phyloP scores from a whole-genome alignment of 2,797 vertebrate species.

The Melanotaenia pygmaea region DNA sequence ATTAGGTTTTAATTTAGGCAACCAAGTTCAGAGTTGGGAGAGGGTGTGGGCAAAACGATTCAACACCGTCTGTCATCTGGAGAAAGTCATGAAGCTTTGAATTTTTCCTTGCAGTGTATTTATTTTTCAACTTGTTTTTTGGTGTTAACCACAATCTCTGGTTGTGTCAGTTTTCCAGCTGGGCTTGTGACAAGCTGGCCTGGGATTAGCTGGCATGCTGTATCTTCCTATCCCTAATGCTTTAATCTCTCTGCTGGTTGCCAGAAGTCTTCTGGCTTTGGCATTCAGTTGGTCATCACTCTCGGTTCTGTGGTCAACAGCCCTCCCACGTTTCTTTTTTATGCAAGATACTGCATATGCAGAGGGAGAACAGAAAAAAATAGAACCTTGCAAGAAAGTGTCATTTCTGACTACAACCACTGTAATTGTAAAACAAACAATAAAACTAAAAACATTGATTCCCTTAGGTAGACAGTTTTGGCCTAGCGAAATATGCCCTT shows the following conservation, averaged over 20 bases:
- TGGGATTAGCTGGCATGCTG: constrained; percentile 78
- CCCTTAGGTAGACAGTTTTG: background rate
- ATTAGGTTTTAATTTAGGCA: constrained; percentile 25
- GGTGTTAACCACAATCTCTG: constrained; percentile 43
- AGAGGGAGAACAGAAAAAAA: constrained; percentile 3
- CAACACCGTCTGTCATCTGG: background rate
- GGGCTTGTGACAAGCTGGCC: constrained; percentile 62
- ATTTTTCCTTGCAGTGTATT: constrained; percentile 1
- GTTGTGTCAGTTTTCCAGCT: constrained; percentile 72
- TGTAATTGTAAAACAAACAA: background rate
- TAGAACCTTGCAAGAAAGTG: background rate
- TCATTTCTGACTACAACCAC: background rate
- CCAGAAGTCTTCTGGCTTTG: constrained; percentile 61
- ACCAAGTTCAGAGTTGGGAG: constrained; percentile 7
- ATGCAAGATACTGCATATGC: background rate
- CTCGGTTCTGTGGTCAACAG: constrained; percentile 20
- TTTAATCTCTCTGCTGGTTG: constrained; percentile 78
- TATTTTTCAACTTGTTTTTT: constrained; percentile 19
- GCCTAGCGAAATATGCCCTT: background rate
- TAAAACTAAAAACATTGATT: background rate
- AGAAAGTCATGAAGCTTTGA: constrained; percentile 1
- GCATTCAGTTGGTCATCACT: constrained; percentile 45
- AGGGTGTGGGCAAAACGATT: background rate
- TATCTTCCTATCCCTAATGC: constrained; percentile 83
- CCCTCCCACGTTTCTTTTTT: constrained; percentile 20